phyloP scores from a whole-genome alignment of 2,113 vertebrate species.

The Balaenoptera acutorostrata region DNA sequence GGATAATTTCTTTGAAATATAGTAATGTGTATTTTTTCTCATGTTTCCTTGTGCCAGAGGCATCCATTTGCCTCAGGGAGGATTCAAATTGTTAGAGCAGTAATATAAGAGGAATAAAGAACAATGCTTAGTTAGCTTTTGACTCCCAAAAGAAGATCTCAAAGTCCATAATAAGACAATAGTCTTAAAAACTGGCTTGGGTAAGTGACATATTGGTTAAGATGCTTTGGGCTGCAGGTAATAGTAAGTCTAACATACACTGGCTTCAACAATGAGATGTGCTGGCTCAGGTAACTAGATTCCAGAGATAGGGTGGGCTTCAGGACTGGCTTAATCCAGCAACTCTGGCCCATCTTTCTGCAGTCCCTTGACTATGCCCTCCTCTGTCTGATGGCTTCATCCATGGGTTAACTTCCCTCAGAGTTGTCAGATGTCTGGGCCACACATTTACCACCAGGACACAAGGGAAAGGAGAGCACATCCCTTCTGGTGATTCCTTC shows the following conservation, averaged over 20 bases:
- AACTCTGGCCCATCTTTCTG: background rate
- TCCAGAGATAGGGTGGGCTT: background rate
- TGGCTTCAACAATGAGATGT: background rate
- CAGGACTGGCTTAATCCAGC: background rate
- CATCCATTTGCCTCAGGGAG: background rate
- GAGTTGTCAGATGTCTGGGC: background rate
- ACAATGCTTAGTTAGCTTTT: background rate
- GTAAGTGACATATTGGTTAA: background rate
- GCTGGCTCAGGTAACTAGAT: background rate
- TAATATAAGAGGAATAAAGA: background rate
- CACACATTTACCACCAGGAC: background rate
- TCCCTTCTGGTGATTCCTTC: background rate
- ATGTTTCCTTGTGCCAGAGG: background rate
- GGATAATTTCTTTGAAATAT: background rate
- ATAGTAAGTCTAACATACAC: background rate
- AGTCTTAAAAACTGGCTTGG: background rate
- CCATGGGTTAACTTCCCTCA: background rate
- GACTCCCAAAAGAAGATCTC: background rate
- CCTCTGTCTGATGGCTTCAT: background rate
- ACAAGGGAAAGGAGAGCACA: background rate
- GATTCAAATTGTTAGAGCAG: background rate
- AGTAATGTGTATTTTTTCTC: background rate
- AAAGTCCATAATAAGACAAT: background rate
- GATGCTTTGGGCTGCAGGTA: background rate
- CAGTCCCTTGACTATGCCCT: background rate